A percentile compares a stretch with the other conserved stretches of the same genome.
phyloP scores from a whole-genome alignment of 2,888 invertebrate genomes.

The Gastrophysa polygoni region DNA sequence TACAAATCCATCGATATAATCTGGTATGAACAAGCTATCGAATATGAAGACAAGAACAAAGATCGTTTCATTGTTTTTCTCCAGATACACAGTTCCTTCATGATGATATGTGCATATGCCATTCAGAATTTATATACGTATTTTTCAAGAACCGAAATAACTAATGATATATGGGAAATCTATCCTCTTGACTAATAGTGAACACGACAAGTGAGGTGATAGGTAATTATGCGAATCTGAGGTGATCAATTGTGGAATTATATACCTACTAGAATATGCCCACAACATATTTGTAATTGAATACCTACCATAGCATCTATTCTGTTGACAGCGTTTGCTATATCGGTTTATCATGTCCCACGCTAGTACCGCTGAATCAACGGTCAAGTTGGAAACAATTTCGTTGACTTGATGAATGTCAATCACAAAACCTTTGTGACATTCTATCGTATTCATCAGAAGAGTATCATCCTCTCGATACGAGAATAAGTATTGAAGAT shows the following conservation, averaged over 20 bases:
- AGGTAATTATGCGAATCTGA: not conserved
- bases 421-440: too few relatives aligned
- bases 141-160: not conserved
- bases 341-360: constrained; percentile 33
- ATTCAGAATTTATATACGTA: not conserved
- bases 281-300: not conserved
- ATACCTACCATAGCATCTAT: not conserved
- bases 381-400: not conserved
- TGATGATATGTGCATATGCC: too few relatives aligned
- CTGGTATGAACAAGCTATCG: too few relatives aligned
- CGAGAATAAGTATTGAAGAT: too few relatives aligned
- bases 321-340: constrained; percentile 14
- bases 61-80: too few relatives aligned
- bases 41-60: too few relatives aligned
- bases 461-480: too few relatives aligned
- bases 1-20: too few relatives aligned
- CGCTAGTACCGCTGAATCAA: constrained; percentile 31
- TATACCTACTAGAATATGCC: not conserved
- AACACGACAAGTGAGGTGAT: not conserved
- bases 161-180: not conserved
- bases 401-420: not conserved
- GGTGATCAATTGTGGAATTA: not conserved
- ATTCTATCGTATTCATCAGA: too few relatives aligned
- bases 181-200: not conserved
- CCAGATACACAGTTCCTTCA: too few relatives aligned